These are phyloP conservation scores for Himantopus leucocephalus DNA, from an alignment of 2,113 vertebrate species.

Conservation along the genomic window DNA sequence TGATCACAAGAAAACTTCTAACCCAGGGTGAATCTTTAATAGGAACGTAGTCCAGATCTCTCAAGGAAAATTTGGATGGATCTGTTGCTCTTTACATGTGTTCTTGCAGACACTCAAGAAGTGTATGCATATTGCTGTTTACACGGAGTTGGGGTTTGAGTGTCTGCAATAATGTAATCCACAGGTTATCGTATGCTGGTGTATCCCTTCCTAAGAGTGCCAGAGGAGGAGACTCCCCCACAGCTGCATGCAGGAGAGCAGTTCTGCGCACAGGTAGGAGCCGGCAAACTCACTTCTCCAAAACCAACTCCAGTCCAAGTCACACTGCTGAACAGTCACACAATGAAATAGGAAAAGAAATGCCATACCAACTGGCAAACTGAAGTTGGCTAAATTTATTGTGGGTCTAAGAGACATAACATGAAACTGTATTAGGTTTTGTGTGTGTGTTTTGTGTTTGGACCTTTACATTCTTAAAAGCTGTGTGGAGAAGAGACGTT, in stretches of 20 bases:
- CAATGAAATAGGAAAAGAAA: neutral
- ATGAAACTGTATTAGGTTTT: neutral
- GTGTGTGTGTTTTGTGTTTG: neutral
- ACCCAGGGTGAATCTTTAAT: neutral
- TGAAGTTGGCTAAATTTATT: neutral
- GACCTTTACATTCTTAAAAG: neutral
- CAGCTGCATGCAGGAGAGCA: neutral
- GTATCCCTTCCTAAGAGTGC: neutral
- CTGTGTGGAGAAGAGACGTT: neutral
- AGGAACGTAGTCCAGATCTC: neutral
- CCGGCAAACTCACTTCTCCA: neutral
- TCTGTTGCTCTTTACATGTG: neutral
- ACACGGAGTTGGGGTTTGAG: neutral
- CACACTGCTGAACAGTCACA: neutral
- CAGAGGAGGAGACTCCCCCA: neutral
- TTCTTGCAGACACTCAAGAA: neutral
- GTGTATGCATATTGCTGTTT: neutral
- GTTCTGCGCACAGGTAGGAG: neutral
- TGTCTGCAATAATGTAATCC: neutral
- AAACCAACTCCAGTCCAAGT: neutral
- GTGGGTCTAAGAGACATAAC: neutral
- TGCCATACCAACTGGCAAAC: neutral
- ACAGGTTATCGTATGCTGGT: neutral
- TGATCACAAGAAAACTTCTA: neutral
- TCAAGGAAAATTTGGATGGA: neutral